These are phyloP conservation scores for Idris sp. DNA, from an alignment of 1,140 invertebrate species.

Conservation along the genomic window DNA sequence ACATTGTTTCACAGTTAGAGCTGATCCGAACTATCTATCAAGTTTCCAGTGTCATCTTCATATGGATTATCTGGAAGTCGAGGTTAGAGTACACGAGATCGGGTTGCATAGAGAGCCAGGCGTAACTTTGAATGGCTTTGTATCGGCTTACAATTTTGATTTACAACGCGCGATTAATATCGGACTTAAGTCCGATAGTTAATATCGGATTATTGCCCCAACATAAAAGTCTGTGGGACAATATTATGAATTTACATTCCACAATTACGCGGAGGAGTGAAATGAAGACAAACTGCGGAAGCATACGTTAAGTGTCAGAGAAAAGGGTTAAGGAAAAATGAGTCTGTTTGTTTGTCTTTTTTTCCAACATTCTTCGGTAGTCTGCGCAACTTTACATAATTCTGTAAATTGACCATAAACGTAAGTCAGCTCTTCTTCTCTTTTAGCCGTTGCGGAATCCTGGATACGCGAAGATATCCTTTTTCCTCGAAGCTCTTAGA, in stretches of 20 bases:
- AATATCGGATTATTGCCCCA: too few species aligned
- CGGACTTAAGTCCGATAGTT: not conserved
- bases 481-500: constrained; percentile 72
- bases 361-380: constrained; percentile 18
- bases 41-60: constrained; percentile 65
- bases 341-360: not conserved
- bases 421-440: constrained; percentile 36
- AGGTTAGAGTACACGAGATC: constrained; percentile 61
- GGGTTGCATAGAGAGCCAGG: constrained; percentile 35
- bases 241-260: too few species aligned
- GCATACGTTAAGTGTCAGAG: constrained; percentile 5
- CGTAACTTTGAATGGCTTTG: constrained; percentile 43
- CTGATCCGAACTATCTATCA: constrained; percentile 62
- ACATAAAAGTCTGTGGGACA: too few species aligned
- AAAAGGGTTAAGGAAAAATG: constrained; percentile 17
- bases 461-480: constrained; percentile 68
- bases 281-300: not conserved
- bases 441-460: constrained; percentile 58
- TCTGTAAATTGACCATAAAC: constrained; percentile 55
- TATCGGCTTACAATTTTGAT: constrained; percentile 63
- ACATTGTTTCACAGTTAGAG: constrained; percentile 63
- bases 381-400: constrained; percentile 48
- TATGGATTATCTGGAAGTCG: constrained; percentile 59
- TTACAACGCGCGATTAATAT: constrained; percentile 35
- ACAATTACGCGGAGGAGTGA: too few species aligned